phyloP scores from a whole-genome alignment of 1,140 invertebrate genomes.

The Diprion similis region DNA sequence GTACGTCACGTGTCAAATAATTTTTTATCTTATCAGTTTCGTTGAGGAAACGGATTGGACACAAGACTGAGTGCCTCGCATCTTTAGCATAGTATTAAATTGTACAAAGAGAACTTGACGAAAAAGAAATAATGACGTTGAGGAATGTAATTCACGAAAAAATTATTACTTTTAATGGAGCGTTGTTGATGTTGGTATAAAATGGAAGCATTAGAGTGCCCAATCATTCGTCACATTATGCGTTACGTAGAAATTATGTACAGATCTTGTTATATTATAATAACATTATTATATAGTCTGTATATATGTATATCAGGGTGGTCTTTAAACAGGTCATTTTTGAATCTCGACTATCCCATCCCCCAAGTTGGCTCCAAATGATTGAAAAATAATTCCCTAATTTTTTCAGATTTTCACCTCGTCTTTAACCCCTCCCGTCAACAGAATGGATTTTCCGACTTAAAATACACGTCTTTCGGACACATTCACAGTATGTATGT shows the following conservation, averaged over 20 bases:
- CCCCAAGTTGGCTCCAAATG: too few relatives aligned
- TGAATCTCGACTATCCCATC: too few relatives aligned
- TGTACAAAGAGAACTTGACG: slow-evolving; percentile 20
- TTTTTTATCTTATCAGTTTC: background rate
- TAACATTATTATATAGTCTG: slow-evolving; percentile 30
- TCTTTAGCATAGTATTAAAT: slow-evolving; percentile 32
- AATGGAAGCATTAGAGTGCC: slow-evolving; percentile 35
- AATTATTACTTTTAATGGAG: slow-evolving; percentile 7
- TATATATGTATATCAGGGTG: slow-evolving; percentile 5
- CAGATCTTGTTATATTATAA: slow-evolving; percentile 46
- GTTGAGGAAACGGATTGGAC: slow-evolving; percentile 22
- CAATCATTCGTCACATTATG: slow-evolving; percentile 40
- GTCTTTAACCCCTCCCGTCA: too few relatives aligned
- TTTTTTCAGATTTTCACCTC: too few relatives aligned
- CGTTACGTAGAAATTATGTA: slow-evolving; percentile 48
- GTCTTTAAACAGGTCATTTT: too few relatives aligned
- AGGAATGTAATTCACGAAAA: background rate
- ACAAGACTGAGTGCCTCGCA: slow-evolving; percentile 51
- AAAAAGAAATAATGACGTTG: slow-evolving; percentile 25
- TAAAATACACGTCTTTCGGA: too few relatives aligned
- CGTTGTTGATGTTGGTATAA: slow-evolving; percentile 41
- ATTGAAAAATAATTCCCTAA: too few relatives aligned
- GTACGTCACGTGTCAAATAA: too few relatives aligned
- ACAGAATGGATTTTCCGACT: too few relatives aligned
- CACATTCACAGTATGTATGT: too few relatives aligned